phyloP scores from a whole-genome alignment of 2,797 vertebrate species.

The Eupleurogrammus muticus region DNA sequence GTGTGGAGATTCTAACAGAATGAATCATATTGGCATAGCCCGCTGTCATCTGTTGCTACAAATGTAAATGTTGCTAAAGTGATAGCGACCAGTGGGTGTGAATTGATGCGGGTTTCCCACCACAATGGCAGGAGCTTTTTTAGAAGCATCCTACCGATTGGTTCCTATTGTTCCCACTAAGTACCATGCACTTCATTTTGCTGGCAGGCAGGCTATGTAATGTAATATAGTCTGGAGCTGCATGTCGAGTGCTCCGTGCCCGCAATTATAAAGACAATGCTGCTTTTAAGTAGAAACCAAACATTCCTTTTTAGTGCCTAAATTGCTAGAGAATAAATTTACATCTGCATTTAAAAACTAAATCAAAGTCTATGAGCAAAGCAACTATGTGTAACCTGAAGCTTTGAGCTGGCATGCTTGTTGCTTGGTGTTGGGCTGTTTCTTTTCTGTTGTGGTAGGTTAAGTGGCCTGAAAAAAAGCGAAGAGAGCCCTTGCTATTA shows the following conservation, averaged over 20 bases:
- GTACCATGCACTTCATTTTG: slow-evolving; percentile 29
- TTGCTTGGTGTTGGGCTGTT: not conserved
- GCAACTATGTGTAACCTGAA: not conserved
- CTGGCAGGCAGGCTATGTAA: slow-evolving; percentile 1
- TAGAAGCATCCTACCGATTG: slow-evolving; percentile 25
- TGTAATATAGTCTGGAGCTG: slow-evolving; percentile 1
- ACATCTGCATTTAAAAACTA: not conserved
- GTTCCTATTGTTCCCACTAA: slow-evolving; percentile 45
- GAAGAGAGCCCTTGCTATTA: slow-evolving; percentile 63
- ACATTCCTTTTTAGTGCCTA: not conserved
- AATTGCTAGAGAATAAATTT: not conserved
- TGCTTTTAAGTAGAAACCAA: slow-evolving; percentile 7
- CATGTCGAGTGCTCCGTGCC: not conserved
- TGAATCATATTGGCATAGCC: not conserved
- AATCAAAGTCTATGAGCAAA: not conserved
- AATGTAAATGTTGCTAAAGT: slow-evolving; percentile 52
- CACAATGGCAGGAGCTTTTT: slow-evolving; percentile 37
- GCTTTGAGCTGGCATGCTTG: not conserved
- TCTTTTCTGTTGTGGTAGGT: slow-evolving; percentile 18
- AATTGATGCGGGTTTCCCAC: slow-evolving; percentile 24
- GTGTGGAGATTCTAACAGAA: slow-evolving; percentile 44
- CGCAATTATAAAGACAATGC: not conserved
- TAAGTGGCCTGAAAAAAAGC: slow-evolving; percentile 33
- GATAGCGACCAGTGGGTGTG: slow-evolving; percentile 25
- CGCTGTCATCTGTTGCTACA: slow-evolving; percentile 28